Percentiles rank a stretch among this genome's conserved stretches.
These are phyloP conservation scores for Ginglymostoma cirratum DNA, from an alignment of 2,113 vertebrate genomes.

Conservation along the genomic window DNA sequence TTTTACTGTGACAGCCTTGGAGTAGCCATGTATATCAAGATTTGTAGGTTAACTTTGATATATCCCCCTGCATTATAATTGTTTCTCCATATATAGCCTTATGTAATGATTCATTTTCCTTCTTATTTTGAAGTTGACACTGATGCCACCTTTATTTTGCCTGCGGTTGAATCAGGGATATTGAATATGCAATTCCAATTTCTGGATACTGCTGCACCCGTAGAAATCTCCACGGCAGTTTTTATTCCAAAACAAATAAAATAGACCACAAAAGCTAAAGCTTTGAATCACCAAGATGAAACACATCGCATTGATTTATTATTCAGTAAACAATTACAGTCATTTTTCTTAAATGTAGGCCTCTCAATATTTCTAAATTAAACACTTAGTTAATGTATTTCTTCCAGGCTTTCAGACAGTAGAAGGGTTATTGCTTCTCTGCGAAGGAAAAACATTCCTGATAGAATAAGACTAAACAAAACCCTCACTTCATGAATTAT, in stretches of 20 bases:
- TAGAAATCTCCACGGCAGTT: neutral
- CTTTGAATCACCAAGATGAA: conserved; percentile 7
- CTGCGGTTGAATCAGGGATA: neutral
- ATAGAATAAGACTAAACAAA: conserved; percentile 27
- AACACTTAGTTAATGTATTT: conserved; percentile 10
- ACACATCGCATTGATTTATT: neutral
- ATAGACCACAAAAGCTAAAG: neutral
- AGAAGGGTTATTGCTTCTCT: neutral
- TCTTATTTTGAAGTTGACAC: neutral
- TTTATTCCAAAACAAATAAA: conserved; percentile 11
- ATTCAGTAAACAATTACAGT: conserved; percentile 29
- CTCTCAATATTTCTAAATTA: conserved; percentile 23
- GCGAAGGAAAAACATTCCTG: neutral
- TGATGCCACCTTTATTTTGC: neutral
- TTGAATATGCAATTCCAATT: conserved; percentile 20
- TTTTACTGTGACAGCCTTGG: neutral
- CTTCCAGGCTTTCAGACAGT: neutral
- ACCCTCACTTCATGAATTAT: conserved; percentile 6
- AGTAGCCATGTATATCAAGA: neutral
- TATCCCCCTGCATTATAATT: neutral
- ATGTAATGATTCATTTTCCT: neutral
- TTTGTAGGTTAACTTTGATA: neutral
- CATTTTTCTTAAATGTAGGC: neutral
- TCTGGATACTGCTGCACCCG: neutral
- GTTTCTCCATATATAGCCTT: neutral